Evolutionary conservation across 2,113 vertebrate genomes (phyloP).

Genomic region (Microcebus griseorufus): DNA sequence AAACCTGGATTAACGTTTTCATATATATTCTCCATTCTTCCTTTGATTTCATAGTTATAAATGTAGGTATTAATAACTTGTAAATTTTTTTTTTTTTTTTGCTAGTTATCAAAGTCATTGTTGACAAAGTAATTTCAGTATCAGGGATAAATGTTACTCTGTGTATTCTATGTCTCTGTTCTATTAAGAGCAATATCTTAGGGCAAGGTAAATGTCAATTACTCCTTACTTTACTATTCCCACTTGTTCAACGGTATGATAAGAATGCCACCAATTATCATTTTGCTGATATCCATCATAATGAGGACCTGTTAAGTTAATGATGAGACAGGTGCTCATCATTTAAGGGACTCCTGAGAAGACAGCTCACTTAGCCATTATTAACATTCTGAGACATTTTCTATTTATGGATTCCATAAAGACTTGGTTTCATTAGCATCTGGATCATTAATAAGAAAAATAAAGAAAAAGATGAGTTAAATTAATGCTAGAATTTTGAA

Average conservation of each 20-base stretch:
- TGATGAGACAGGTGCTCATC: slow-evolving; percentile 78
- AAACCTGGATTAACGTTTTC: neutral
- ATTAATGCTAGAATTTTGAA: neutral
- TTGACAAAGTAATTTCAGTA: slow-evolving; percentile 45
- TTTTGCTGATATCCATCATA: slow-evolving; percentile 73
- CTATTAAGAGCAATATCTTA: slow-evolving; percentile 36
- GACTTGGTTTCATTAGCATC: neutral
- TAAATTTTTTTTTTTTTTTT: neutral
- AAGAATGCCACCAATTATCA: slow-evolving; percentile 66
- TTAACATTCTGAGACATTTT: slow-evolving; percentile 61
- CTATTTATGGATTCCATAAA: slow-evolving; percentile 39
- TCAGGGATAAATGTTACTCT: slow-evolving; percentile 62
- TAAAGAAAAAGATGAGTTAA: neutral
- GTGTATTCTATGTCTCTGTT: slow-evolving; percentile 54
- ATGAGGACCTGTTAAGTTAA: slow-evolving; percentile 67
- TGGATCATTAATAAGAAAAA: slow-evolving; percentile 56
- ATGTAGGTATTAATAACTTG: slow-evolving; percentile 2
- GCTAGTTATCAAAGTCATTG: neutral
- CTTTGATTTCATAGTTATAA: neutral
- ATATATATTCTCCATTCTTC: neutral
- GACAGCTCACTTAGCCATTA: slow-evolving; percentile 56
- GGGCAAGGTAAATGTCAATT: slow-evolving; percentile 75
- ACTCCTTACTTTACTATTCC: slow-evolving; percentile 59
- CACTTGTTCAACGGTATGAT: slow-evolving; percentile 59
- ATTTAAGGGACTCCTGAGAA: slow-evolving; percentile 74